These are phyloP conservation scores for Tetrapedia diversipes DNA, from an alignment of 2,888 invertebrate genomes.

Conservation along the genomic window DNA sequence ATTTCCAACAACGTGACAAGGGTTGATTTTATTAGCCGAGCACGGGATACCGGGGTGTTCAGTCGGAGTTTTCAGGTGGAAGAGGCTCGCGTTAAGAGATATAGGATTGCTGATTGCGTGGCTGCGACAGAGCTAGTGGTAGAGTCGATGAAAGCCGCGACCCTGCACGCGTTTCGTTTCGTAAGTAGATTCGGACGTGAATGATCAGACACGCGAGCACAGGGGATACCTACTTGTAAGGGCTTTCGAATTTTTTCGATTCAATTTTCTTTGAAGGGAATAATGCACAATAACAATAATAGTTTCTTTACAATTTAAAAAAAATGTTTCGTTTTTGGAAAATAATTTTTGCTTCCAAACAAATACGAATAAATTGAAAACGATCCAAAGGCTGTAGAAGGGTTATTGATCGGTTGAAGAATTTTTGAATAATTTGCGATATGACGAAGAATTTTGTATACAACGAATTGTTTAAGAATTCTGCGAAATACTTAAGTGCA, in stretches of 20 bases:
- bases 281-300: too few species aligned
- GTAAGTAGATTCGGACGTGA: not conserved
- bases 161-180: not conserved
- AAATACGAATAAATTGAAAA: too few species aligned
- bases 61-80: not conserved
- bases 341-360: not conserved
- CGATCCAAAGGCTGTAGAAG: too few species aligned
- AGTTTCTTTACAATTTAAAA: too few species aligned
- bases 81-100: not conserved
- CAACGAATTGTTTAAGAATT: too few species aligned
- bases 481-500: too few species aligned
- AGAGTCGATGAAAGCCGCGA: not conserved
- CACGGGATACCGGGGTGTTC: not conserved
- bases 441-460: too few species aligned
- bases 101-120: not conserved
- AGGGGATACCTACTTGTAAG: not conserved
- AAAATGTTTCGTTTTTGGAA: too few species aligned
- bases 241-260: not conserved
- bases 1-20: constrained; percentile 76
- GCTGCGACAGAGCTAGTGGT: not conserved
- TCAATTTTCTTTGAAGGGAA: too few species aligned
- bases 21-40: constrained; percentile 71
- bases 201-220: not conserved
- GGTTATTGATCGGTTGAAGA: too few species aligned
- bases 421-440: too few species aligned